Base-by-base conservation (phyloP, 2,888 invertebrate species). In the Hirtodrosophila histrioides region DNA sequence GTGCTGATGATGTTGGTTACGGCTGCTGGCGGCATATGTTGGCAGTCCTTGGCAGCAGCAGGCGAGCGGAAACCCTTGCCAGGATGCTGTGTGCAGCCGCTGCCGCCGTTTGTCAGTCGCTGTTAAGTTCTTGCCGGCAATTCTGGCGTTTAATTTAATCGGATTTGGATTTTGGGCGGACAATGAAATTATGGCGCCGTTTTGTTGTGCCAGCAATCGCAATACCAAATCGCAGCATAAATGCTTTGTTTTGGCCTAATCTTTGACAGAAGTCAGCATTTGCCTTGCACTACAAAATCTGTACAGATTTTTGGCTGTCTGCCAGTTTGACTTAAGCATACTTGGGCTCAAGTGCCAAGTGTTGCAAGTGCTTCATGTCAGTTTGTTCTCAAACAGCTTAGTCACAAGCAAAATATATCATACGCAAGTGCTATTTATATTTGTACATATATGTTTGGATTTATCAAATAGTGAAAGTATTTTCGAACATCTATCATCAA, bases 221-320 rank as follows among this genome's bases (percentile, higher is more conserved):
- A 60, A 29, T 27, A 4, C 27, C 27, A 27, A 60, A 72, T 76
- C 65, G 61, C 65, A 69, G 57, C 58, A 46, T 70, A 73, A 82
- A 85, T 72, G 78, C 84, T 85, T 84, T 77, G 78, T 81, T 83
- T 81, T 86, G 64, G 63, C 69, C 69, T 87, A 86, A 86, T 84
- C 86, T 79, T 69, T 80, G 84, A 78, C 81, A 85, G 86, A 81
- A 85, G 86, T 85, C 84, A 77, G 69, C 78, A 83, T 76, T 85
- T 83, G 78, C 62, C 68, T 69, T 57, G 62, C 79, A 71, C 72
- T 78, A 61, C 44, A 70, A 77, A 83, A 85, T 83, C 75, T 82
- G 82, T 79, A 69, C 72, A 69, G 69, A 83, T 83, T 83, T 70
- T 58, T 61, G 48, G 51, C 63, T 49, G 43, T 17, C 65, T 45